Base-by-base conservation (phyloP, 2,113 vertebrate genomes). In the Candoia aspera region DNA sequence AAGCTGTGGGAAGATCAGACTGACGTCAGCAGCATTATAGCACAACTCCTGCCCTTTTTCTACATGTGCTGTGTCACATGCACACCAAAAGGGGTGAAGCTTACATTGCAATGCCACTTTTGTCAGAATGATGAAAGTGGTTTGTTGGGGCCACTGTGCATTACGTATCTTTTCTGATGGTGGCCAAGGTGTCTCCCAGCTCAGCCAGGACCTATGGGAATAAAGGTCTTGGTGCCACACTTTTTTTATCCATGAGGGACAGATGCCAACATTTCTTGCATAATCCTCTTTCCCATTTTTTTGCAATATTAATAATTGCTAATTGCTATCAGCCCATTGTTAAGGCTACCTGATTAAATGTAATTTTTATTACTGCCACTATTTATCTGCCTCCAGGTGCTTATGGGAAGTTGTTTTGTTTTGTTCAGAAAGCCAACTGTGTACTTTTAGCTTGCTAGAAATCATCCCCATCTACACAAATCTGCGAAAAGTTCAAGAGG, bases 281-380 rank as follows among this genome's bases (percentile, higher is more conserved):
- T 15, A 60, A 86, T 89, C 92, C 92, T 62, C 0, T 55, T 93
- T 91, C 94, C 94, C 92, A 26, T 88, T 57, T 89, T 92, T 86
- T 90, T 93, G 93, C 62, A 93, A 93, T 94, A 95, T 95, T 95
- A 93, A 95, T 95, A 94, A 92, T 89, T 83, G 58, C 42, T 60
- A 60, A 92, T 83, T 93, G 94, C 23, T 88, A 94, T 90, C 92
- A 21, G 94, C 91, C 4, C 84, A 1, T 87, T 94, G 94, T 96
- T 95, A 91, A 92, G 92, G 90, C 93, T 93, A 87, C 95, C 96
- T 93, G 95, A 94, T 94, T 88, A 94, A 94, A 95, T 95, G 90
- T 95, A 93, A 89, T 92, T 94, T 93, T 86, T 87, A 96, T 95
- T 68, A 96, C 59, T 10, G 92, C 93, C 60, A 6, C 68, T 95